A percentile compares a stretch with the other conserved stretches of the same genome.
phyloP scores from a whole-genome alignment of 2,113 vertebrate genomes.

The Elaphurus davidianus region DNA sequence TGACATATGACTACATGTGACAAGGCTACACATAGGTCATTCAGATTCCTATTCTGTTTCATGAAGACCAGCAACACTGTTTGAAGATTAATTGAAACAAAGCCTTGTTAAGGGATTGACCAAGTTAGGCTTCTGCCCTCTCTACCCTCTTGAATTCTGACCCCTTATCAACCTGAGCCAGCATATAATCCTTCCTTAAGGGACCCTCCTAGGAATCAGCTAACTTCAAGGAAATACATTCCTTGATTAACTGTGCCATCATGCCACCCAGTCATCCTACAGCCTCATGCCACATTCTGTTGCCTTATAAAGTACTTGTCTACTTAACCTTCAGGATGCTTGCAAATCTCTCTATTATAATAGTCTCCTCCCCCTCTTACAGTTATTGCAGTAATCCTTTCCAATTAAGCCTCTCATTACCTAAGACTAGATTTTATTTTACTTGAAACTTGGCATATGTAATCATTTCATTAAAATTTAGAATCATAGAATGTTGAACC shows the following conservation, averaged over 20 bases:
- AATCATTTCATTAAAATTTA: constrained; percentile 35
- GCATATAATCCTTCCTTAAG: background rate
- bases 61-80: background rate
- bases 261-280: too few species aligned
- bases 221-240: background rate
- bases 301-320: background rate
- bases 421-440: background rate
- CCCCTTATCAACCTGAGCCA: background rate
- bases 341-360: background rate
- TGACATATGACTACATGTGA: background rate
- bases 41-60: background rate
- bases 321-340: background rate
- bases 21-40: background rate
- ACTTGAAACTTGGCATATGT: background rate
- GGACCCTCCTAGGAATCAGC: background rate
- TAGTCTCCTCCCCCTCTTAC: background rate
- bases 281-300: background rate
- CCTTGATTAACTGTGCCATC: background rate
- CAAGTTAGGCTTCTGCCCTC: background rate
- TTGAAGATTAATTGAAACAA: background rate
- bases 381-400: background rate
- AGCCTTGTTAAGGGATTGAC: background rate
- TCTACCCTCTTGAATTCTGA: background rate
- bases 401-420: background rate
- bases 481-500: background rate